Conservation (phyloP, 1,140 invertebrate species). For the Laodelphax striatellus region DNA sequence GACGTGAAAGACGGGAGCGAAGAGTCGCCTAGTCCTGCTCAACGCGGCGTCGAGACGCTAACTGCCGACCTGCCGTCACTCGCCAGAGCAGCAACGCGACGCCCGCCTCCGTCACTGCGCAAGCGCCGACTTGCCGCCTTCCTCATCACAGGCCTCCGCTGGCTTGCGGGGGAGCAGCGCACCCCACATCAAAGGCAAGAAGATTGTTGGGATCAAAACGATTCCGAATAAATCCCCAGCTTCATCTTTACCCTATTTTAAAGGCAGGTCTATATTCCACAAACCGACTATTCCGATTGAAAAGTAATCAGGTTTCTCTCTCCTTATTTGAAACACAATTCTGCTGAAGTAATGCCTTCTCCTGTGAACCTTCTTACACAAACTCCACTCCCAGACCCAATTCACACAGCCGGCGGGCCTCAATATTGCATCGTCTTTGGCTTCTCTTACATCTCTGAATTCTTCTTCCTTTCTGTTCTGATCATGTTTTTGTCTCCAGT, state of each 20-base stretch:
- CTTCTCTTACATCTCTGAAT: too few species aligned
- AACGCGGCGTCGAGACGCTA: not conserved
- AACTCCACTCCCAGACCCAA: not conserved
- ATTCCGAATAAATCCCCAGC: not conserved
- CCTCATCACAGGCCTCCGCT: not conserved
- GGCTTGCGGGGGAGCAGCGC: not conserved
- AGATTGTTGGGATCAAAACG: conserved; percentile 1
- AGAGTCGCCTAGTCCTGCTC: not conserved
- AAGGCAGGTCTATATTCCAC: too few species aligned
- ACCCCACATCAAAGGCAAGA: conserved; percentile 1
- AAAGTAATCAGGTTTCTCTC: conserved; percentile 1
- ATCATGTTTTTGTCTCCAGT: too few species aligned
- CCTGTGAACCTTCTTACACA: not conserved
- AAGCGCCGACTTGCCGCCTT: not conserved
- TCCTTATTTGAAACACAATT: conserved; percentile 2
- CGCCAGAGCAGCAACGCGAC: not conserved
- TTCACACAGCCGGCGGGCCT: not conserved
- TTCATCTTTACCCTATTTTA: not conserved
- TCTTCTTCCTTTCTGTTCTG: too few species aligned
- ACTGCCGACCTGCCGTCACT: not conserved
- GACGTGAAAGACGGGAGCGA: not conserved
- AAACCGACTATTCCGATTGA: not conserved
- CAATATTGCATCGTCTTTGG: not conserved
- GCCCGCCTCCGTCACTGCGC: not conserved
- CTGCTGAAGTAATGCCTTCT: not conserved